phyloP scores from a whole-genome alignment of 2,797 vertebrate genomes.

The Manis javanica region DNA sequence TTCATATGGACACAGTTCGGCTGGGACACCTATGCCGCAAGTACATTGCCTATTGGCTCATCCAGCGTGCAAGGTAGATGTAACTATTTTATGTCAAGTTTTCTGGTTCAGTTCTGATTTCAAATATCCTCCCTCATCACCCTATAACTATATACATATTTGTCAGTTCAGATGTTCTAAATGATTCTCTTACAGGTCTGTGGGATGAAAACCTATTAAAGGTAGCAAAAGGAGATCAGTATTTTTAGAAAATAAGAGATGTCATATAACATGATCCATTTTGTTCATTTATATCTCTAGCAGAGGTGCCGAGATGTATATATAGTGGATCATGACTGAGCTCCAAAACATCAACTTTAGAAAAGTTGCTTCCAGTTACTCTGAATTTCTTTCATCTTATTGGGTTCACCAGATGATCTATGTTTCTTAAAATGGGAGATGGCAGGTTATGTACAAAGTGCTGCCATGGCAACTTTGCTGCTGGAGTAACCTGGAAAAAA shows the following conservation, averaged over 20 bases:
- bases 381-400: constrained; percentile 14
- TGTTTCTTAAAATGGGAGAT: neutral
- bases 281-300: neutral
- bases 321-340: neutral
- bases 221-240: constrained; percentile 16
- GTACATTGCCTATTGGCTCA: constrained; percentile 78
- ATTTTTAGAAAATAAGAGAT: constrained; percentile 47
- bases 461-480: neutral
- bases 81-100: neutral
- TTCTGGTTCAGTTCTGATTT: constrained; percentile 53
- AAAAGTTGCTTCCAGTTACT: constrained; percentile 27
- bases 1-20: constrained; percentile 63
- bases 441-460: neutral
- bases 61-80: constrained; percentile 80
- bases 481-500: neutral
- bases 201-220: constrained; percentile 23
- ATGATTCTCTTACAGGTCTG: neutral
- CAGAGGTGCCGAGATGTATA: neutral
- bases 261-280: neutral
- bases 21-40: constrained; percentile 81
- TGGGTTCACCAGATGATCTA: neutral
- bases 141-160: constrained; percentile 18
- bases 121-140: neutral
- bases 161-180: constrained; percentile 16
- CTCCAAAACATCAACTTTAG: constrained; percentile 34